Conservation (phyloP, 1,140 invertebrate species). For the Bombus haemorrhoidalis region DNA sequence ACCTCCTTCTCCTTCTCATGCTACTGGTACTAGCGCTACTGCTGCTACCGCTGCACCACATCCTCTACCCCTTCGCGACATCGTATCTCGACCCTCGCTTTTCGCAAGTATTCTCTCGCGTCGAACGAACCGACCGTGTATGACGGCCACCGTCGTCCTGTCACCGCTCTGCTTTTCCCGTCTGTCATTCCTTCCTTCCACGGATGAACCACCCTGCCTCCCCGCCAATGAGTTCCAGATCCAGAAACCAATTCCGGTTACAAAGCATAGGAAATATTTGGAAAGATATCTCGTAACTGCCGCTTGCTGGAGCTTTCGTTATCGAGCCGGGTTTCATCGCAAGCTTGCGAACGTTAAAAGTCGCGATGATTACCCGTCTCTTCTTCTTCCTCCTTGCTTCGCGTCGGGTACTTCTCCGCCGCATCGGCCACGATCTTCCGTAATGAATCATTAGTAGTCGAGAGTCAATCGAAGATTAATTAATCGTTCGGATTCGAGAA, state of each 20-base stretch:
- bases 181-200: neutral
- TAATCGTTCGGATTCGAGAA: slow-evolving; percentile 70
- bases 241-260: too few relatives aligned
- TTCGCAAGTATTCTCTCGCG: slow-evolving; percentile 58
- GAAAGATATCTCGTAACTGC: neutral
- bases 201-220: too few relatives aligned
- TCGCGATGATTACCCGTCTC: slow-evolving; percentile 51
- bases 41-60: neutral
- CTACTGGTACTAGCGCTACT: neutral
- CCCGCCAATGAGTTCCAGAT: neutral
- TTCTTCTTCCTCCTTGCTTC: slow-evolving; percentile 24
- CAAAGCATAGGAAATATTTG: neutral
- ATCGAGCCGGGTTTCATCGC: neutral
- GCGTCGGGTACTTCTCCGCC: slow-evolving; percentile 43
- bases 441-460: slow-evolving; percentile 70
- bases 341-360: neutral
- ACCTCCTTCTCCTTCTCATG: slow-evolving; percentile 5
- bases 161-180: slow-evolving; percentile 37
- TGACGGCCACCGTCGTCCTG: slow-evolving; percentile 55
- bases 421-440: slow-evolving; percentile 56
- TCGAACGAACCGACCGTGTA: slow-evolving; percentile 49
- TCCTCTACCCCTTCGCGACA: slow-evolving; percentile 43
- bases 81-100: slow-evolving; percentile 61
- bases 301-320: neutral
- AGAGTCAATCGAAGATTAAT: slow-evolving; percentile 72